A percentile compares a stretch with the other conserved stretches of the same genome.
Conservation (phyloP, 2,113 vertebrate genomes). For the Synchiropus splendidus region DNA sequence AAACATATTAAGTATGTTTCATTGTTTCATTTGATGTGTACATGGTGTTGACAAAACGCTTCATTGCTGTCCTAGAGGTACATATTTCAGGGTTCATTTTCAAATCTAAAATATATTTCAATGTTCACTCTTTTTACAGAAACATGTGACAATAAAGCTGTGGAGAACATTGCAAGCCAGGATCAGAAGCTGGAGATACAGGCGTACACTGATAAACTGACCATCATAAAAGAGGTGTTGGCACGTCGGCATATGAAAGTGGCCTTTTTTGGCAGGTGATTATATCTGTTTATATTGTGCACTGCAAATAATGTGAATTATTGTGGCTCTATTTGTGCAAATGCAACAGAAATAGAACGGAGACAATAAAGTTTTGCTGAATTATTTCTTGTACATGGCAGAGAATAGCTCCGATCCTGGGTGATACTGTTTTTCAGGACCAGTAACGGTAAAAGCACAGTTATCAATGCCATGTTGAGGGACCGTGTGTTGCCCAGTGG, state of each 20-base stretch:
- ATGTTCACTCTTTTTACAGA: conserved; percentile 51
- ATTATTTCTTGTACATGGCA: not conserved
- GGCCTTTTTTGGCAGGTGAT: conserved; percentile 97
- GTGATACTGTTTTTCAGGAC: conserved; percentile 66
- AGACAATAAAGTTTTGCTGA: not conserved
- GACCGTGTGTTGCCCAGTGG: conserved; percentile 95
- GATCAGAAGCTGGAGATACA: conserved; percentile 78
- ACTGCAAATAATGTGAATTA: too few species aligned
- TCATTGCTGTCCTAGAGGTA: too few species aligned
- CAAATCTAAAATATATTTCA: too few species aligned
- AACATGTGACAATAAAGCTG: conserved; percentile 74
- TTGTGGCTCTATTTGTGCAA: too few species aligned
- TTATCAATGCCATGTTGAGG: conserved; percentile 94
- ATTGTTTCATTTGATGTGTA: too few species aligned
- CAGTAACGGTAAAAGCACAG: conserved; percentile 95
- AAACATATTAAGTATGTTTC: too few species aligned
- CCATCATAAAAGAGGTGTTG: conserved; percentile 83
- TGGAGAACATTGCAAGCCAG: conserved; percentile 71
- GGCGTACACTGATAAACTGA: conserved; percentile 73
- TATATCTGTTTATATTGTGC: too few species aligned
- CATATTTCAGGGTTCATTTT: too few species aligned
- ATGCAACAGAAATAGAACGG: too few species aligned
- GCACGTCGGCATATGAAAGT: conserved; percentile 96
- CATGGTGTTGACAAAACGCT: too few species aligned
- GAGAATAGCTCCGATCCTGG: too few species aligned